These are phyloP conservation scores for Archocentrus centrarchus DNA, from an alignment of 2,113 vertebrate species.

Conservation along the genomic window DNA sequence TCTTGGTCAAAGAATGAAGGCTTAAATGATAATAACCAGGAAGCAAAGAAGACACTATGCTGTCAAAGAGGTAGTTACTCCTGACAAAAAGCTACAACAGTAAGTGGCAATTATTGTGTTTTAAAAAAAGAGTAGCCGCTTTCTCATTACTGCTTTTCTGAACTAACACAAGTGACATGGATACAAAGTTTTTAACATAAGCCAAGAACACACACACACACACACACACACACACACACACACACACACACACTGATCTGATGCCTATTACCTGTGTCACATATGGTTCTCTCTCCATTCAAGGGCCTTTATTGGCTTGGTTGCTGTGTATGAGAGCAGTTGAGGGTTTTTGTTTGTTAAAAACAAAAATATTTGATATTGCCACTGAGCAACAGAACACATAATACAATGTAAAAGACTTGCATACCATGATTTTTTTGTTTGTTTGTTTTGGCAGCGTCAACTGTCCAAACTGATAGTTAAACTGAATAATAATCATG, in stretches of 20 bases:
- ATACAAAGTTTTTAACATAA: slow-evolving; percentile 13
- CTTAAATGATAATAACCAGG: slow-evolving; percentile 43
- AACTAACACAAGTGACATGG: not conserved
- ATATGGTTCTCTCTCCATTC: not conserved
- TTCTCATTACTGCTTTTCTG: slow-evolving; percentile 20
- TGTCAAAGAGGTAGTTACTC: slow-evolving; percentile 21
- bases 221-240: too few species aligned
- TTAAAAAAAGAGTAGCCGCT: not conserved
- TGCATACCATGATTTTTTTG: not conserved
- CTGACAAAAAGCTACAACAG: slow-evolving; percentile 33
- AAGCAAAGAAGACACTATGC: slow-evolving; percentile 4
- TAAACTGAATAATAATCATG: not conserved
- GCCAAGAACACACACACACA: not conserved
- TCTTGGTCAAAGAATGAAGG: slow-evolving; percentile 26
- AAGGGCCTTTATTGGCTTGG: not conserved
- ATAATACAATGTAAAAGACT: not conserved
- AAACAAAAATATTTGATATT: not conserved
- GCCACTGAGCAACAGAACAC: not conserved
- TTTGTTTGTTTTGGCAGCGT: not conserved
- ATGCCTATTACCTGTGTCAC: not conserved
- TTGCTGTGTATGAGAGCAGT: not conserved
- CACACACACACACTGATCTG: not conserved
- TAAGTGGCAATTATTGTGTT: slow-evolving; percentile 8
- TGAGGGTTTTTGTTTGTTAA: not conserved
- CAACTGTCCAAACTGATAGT: not conserved